Percentiles rank a stretch among this genome's conserved stretches.
Conservation (phyloP, 2,888 invertebrate species). For the Aproaerema taeniolella region DNA sequence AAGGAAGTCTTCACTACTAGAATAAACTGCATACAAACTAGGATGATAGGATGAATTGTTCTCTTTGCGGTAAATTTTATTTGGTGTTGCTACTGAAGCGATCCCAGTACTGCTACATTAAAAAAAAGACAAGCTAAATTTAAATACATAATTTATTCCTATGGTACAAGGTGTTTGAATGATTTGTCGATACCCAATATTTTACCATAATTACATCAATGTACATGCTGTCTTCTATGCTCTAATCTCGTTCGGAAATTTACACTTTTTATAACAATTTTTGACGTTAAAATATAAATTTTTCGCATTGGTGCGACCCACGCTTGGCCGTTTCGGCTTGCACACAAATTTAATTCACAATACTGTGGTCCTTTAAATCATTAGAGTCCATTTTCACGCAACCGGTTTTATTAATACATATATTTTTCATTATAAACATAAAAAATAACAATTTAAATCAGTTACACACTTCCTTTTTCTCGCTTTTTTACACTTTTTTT, state of each 20-base stretch:
- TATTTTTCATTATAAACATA: constrained; percentile 63
- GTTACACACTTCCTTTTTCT: constrained; percentile 44
- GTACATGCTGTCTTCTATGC: constrained; percentile 27
- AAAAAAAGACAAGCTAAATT: constrained; percentile 25
- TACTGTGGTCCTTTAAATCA: too few relatives aligned
- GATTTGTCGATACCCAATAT: constrained; percentile 43
- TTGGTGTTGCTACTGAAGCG: too few relatives aligned
- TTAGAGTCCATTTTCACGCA: constrained; percentile 41
- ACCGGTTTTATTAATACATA: constrained; percentile 31
- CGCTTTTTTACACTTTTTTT: constrained; percentile 39
- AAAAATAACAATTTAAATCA: constrained; percentile 56
- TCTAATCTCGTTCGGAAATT: constrained; percentile 2
- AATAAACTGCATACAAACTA: too few relatives aligned
- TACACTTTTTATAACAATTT: constrained; percentile 9
- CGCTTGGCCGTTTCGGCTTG: constrained; percentile 37
- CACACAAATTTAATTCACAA: too few relatives aligned
- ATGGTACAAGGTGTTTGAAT: constrained; percentile 70
- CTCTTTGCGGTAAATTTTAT: too few relatives aligned
- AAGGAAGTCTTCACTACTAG: too few relatives aligned
- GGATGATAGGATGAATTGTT: too few relatives aligned
- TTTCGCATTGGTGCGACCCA: constrained; percentile 32
- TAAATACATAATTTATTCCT: constrained; percentile 77
- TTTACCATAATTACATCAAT: constrained; percentile 21
- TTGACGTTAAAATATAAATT: constrained; percentile 8
- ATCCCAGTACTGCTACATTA: too few relatives aligned